Evolutionary conservation across 2,113 vertebrate species (phyloP).

Genomic region (Cynocephalus volans): DNA sequence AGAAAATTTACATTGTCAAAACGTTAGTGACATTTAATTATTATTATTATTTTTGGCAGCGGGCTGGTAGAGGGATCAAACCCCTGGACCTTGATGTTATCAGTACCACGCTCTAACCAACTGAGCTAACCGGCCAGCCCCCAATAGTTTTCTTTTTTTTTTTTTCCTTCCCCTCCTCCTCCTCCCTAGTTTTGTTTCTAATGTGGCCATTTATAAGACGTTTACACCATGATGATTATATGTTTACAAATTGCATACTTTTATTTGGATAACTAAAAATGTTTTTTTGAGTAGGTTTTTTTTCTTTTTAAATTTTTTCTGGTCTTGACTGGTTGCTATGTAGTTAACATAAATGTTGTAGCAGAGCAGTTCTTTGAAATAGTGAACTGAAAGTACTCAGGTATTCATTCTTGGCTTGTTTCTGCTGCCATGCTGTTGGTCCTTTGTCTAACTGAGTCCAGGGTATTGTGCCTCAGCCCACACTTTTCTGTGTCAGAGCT

Average conservation of each 20-base stretch:
- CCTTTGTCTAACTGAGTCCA: not conserved
- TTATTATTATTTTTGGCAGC: too few species aligned
- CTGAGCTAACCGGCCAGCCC: too few species aligned
- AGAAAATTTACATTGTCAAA: not conserved
- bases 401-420: not conserved
- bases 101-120: too few species aligned
- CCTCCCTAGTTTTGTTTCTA: not conserved
- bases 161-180: too few species aligned
- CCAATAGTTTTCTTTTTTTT: too few species aligned
- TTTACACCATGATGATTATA: not conserved
- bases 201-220: not conserved
- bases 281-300: not conserved
- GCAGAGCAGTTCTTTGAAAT: constrained; percentile 36
- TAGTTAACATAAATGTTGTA: not conserved
- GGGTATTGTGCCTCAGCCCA: not conserved
- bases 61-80: too few species aligned
- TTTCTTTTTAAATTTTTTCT: not conserved
- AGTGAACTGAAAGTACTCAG: not conserved
- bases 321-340: not conserved
- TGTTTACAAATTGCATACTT: not conserved
- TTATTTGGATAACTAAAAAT: not conserved
- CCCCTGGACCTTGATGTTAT: too few species aligned
- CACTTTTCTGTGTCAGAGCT: not conserved
- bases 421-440: not conserved
- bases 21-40: not conserved